Conservation (phyloP, 2,888 invertebrate species). For the Ormyrus pomaceus region DNA sequence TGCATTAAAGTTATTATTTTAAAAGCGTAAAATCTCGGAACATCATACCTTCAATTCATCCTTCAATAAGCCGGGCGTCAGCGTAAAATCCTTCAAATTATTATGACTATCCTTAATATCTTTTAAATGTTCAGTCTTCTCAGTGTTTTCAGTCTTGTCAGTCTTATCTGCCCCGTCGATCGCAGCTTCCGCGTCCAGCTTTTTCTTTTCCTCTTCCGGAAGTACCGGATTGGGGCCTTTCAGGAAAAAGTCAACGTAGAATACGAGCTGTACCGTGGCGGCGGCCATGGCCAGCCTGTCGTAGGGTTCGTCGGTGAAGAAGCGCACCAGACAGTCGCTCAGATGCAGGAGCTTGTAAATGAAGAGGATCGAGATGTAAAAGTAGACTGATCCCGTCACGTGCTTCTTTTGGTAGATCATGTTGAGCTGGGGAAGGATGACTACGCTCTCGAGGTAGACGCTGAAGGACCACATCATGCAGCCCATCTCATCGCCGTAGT, state of each 20-base stretch:
- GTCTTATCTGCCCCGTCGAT: too few relatives aligned
- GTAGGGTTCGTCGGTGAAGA: constrained; percentile 27
- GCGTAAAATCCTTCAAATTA: constrained; percentile 21
- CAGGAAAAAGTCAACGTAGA: constrained; percentile 53
- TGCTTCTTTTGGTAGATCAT: constrained; percentile 16
- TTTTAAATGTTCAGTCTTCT: not conserved
- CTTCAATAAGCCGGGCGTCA: constrained; percentile 4
- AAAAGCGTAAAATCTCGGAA: not conserved
- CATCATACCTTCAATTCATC: constrained; percentile 25
- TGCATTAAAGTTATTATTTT: not conserved
- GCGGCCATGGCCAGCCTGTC: constrained; percentile 48
- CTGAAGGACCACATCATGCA: constrained; percentile 52
- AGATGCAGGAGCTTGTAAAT: constrained; percentile 37
- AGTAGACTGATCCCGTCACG: constrained; percentile 40
- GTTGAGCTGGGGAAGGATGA: constrained; percentile 50
- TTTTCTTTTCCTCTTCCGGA: too few relatives aligned
- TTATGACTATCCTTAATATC: not conserved
- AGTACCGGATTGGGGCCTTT: not conserved
- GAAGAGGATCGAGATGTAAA: constrained; percentile 36
- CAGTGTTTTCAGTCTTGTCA: not conserved
- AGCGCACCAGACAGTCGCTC: constrained; percentile 28
- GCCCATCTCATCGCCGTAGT: constrained; percentile 29
- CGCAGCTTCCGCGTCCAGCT: not conserved
- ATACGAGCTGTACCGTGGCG: constrained; percentile 48
- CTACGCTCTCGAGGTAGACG: constrained; percentile 49